phyloP scores from a whole-genome alignment of 1,140 invertebrate genomes.

The Diorhabda sublineata region DNA sequence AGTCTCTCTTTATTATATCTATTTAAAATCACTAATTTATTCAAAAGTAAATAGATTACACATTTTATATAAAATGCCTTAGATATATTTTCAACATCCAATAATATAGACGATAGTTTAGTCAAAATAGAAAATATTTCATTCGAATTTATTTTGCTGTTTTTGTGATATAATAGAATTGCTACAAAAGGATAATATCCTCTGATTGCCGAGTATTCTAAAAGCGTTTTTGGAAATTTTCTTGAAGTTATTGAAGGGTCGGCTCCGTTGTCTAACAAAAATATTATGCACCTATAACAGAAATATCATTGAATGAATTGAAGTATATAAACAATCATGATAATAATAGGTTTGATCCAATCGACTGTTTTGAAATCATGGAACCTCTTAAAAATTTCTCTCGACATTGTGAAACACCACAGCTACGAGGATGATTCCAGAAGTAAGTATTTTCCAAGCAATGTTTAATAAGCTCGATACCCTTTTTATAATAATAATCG shows the following conservation, averaged over 20 bases:
- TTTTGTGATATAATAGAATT: slow-evolving; percentile 19
- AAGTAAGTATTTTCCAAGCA: no score
- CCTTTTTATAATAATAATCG: no score
- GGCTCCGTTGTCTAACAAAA: slow-evolving; percentile 29
- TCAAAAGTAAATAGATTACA: slow-evolving; percentile 9
- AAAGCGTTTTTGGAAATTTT: slow-evolving; percentile 18
- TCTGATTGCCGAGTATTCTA: slow-evolving; percentile 23
- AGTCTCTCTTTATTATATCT: not conserved
- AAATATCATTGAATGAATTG: no score
- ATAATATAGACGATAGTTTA: not conserved
- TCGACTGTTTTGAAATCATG: no score
- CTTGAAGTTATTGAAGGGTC: slow-evolving; percentile 9
- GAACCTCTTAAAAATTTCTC: no score
- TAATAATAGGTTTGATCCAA: no score
- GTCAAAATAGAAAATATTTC: slow-evolving; percentile 1
- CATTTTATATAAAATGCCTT: not conserved
- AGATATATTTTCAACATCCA: not conserved
- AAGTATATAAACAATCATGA: no score
- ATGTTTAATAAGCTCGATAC: no score
- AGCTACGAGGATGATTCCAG: no score
- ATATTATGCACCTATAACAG: slow-evolving; percentile 23
- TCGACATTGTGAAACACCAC: no score
- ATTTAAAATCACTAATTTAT: slow-evolving; percentile 5
- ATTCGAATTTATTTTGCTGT: slow-evolving; percentile 9
- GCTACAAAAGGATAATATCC: slow-evolving; percentile 33